Evolutionary conservation across 2,888 invertebrate genomes (phyloP), one percentile per base, ranked within the genome.

Genomic region (Lasioglossum malachurum): DNA sequence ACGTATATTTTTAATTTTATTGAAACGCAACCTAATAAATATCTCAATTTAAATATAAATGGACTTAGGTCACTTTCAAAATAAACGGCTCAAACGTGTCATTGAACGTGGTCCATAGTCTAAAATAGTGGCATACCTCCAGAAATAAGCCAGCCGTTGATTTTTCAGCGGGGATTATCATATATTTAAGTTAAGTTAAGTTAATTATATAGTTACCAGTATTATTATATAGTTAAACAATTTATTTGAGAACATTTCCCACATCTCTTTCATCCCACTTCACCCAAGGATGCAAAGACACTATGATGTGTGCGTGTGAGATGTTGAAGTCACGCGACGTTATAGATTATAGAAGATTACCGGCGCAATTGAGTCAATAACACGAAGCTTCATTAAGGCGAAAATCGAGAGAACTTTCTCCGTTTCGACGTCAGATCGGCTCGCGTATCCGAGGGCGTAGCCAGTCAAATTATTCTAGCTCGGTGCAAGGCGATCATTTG

Each of bases 331-430:
- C 19, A 67, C 67, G 35, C 35, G 67, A 10, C 35, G 67, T 67
- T 35, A 31, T 12, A 41, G 41, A 71, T 67, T 67, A 19, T n/a
- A n/a, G 71, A 71, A 71, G 71, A 71, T 41, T 41, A 71, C 23
- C 41, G 41, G 23, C 41, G 5, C 12, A 41, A 38, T 69, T 35
- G 23, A 31, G 67, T 38, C 67, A 23, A 38, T 67, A 35, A 67
- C 35, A 67, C 67, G 67, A 12, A 1, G 69, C 35, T 23, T 38
- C 69, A 4, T 35, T 23, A 8, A 12, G n/a, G 10, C 38, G 69
- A 71, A 74, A 79, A 67, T 82, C 35, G 27, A 64, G 27, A 80
- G 49, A 23, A 75, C 78, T 78, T 83, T 84, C 84, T 64, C 72
- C 53, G 14, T 67, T 41, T 67, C 5, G n/a, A 71, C 71, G 71